Base-by-base conservation (phyloP, 2,797 vertebrate species). In the Argya squamiceps region DNA sequence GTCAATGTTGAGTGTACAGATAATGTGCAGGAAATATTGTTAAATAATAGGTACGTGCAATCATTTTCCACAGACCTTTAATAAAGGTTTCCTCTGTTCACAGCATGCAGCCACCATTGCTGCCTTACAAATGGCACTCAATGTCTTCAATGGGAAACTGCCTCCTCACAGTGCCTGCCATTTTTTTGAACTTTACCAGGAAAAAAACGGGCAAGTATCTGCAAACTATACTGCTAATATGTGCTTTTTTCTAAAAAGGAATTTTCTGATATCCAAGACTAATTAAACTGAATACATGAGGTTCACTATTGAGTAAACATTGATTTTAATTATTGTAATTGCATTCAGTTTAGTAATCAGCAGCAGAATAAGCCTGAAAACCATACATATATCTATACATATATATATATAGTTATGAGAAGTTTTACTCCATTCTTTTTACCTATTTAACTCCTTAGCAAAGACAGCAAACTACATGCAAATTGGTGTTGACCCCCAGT, bases 121-220 rank as follows among this genome's bases (percentile, higher is more conserved):
- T 97, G 99, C 98, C 91, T 98, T 99, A 55, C 99, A 99, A 98
- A 98, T 98, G 74, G 99, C 98, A 68, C 97, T 99, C 89, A 97
- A 98, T 47, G 96, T 99, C 46, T 99, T 98, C 97, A 98, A 98
- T 27, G 98, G 98, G 90, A 96, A 97, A 46, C 88, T 98, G 46
- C 98, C 99, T 87, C 99, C 98, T 41, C 98, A 99, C 27, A 98
- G 98, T n/a, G 97, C 99, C 89, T 99, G 99, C 94, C 98, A 99
- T 53, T 96, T 99, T 60, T 98, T 98, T 96, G 98, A 99, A 97
- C 97, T 99, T 96, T 98, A 99, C 96, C 98, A 98, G 69, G 98
- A 99, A 89, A 96, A 98, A 96, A 98, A 98, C n/a, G 98, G 98
- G 98, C 98, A 96, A 94, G 98, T 97, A 79, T 76, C 63, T 73